Evolutionary conservation across 1,140 invertebrate genomes (phyloP), one percentile per base, ranked within the genome.

Genomic region (Drosophila tropicalis): DNA sequence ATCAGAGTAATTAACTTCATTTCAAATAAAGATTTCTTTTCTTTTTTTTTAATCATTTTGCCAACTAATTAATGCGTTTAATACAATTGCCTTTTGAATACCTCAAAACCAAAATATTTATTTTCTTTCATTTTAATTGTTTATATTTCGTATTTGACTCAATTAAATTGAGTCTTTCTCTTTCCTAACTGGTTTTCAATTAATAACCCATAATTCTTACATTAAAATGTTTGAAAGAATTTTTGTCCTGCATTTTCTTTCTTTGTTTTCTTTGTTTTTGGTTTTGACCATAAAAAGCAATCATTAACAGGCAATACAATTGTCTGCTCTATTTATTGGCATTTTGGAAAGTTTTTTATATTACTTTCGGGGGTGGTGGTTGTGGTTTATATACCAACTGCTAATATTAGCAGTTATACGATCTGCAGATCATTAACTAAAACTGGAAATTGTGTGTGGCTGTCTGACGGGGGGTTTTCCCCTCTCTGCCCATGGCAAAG

Each of bases 11-110:
- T 86, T 86, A 80, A 65, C 62, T 75, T 61, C 40, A 72, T 75
- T 77, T 76, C 58, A 69, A 79, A 71, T 80, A 64, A 74, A 77
- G 64, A 74, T 87, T 79, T 71, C 83, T 79, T 70, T 81, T 25
- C 22, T 25, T 63, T 63, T 63, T 63, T 67, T 39, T 39, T n/a
- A 36, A 70, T 60, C 67, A 67, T 58, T 73, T 77, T 61, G 44
- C 63, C 68, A 56, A 78, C 76, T 86, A 82, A 77, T 86, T 79
- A 73, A 80, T 76, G 64, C 57, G 51, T 77, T 86, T 82, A 81
- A 70, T 69, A 62, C 76, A 79, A 86, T 77, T 80, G 82, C 74
- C 17, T 51, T 51, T 51, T 12, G 17, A 51, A 51, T 51, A 51
- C 44, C 19, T 22, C 29, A 29, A 29, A 29, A 25, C 19, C 13